Evolutionary conservation across 1,140 invertebrate species (phyloP).

Genomic region (Paraescarpia echinospica): DNA sequence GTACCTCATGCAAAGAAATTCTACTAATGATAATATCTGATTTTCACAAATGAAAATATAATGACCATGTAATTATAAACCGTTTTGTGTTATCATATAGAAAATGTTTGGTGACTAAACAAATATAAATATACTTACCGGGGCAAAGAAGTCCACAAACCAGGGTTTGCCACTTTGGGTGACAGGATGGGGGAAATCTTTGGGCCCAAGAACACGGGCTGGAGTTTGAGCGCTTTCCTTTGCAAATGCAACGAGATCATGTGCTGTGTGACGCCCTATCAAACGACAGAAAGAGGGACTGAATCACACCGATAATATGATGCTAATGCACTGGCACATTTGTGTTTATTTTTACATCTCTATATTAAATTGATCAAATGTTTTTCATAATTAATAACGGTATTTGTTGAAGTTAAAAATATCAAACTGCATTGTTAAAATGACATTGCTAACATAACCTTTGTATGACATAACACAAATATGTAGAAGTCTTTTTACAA

Average conservation of each 20-base stretch:
- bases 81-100: neutral
- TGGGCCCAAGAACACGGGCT: conserved; percentile 67
- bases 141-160: conserved; percentile 81
- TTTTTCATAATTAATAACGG: conserved; percentile 47
- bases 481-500: too few species aligned
- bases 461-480: too few species aligned
- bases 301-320: too few species aligned
- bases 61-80: neutral
- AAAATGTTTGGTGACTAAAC: neutral
- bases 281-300: neutral
- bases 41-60: too few species aligned
- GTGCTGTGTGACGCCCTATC: conserved; percentile 60
- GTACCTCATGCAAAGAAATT: too few species aligned
- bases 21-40: too few species aligned
- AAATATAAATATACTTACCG: conserved; percentile 54
- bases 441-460: too few species aligned
- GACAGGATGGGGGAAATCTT: conserved; percentile 63
- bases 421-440: too few species aligned
- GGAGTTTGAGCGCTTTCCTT: conserved; percentile 66
- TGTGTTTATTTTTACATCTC: too few species aligned
- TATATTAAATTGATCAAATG: too few species aligned
- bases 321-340: too few species aligned
- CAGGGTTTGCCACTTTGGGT: conserved; percentile 62
- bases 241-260: conserved; percentile 72
- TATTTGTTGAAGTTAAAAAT: too few species aligned